These are phyloP conservation scores for Agriotes lineatus DNA, from an alignment of 2,888 invertebrate species.

Conservation along the genomic window DNA sequence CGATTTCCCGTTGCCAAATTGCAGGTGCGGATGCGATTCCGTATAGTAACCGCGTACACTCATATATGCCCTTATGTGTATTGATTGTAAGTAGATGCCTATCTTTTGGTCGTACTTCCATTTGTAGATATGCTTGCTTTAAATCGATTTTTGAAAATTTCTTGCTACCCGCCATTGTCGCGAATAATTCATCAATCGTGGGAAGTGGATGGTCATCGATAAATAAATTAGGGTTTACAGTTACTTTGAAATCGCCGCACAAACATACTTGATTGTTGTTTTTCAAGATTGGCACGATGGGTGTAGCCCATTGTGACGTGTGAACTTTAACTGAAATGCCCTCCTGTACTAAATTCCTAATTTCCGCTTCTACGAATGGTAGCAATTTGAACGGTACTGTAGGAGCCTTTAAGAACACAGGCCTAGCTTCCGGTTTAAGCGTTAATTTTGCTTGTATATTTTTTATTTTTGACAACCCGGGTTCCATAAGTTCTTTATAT, in stretches of 20 bases:
- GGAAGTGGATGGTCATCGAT: neutral
- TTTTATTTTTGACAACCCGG: neutral
- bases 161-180: neutral
- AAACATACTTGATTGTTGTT: neutral
- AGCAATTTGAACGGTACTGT: constrained; percentile 26
- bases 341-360: constrained; percentile 9
- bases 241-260: constrained; percentile 3
- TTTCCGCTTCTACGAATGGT: too few species aligned
- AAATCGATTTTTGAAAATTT: constrained; percentile 1
- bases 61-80: constrained; percentile 23
- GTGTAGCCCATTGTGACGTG: constrained; percentile 30
- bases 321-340: constrained; percentile 28
- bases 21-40: too few species aligned
- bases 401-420: constrained; percentile 16
- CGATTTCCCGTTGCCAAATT: too few species aligned
- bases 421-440: constrained; percentile 14
- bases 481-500: neutral
- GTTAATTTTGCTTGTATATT: constrained; percentile 2
- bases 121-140: neutral
- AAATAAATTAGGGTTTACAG: neutral
- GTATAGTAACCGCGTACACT: neutral
- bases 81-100: too few species aligned
- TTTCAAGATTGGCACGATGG: constrained; percentile 15
- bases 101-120: too few species aligned
- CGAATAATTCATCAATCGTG: neutral